Evolutionary conservation across 1,140 invertebrate genomes (phyloP).

Genomic region (Drosophila cardini): DNA sequence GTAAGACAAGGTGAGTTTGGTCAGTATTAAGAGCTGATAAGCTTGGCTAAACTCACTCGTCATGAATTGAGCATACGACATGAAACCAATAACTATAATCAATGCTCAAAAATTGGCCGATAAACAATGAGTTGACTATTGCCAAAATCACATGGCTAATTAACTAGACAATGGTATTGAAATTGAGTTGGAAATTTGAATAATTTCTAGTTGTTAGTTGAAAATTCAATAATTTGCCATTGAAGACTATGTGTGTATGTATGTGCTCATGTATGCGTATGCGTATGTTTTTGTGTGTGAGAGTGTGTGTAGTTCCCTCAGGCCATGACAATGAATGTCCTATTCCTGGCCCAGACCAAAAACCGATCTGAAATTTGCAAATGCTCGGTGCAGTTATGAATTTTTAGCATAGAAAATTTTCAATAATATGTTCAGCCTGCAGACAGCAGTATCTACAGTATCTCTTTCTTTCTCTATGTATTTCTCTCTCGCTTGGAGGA

Average conservation of each 20-base stretch:
- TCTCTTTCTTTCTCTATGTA: neutral
- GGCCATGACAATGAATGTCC: slow-evolving; percentile 9
- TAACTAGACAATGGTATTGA: slow-evolving; percentile 38
- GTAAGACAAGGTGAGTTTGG: slow-evolving; percentile 25
- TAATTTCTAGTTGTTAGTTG: slow-evolving; percentile 4
- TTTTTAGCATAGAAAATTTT: slow-evolving; percentile 63
- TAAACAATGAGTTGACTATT: slow-evolving; percentile 21
- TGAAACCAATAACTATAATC: slow-evolving; percentile 28
- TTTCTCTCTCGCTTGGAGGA: slow-evolving; percentile 29
- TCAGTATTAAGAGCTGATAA: slow-evolving; percentile 54
- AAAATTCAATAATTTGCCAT: slow-evolving; percentile 40
- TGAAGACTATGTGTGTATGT: neutral
- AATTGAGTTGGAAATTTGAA: slow-evolving; percentile 29
- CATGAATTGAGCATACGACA: neutral
- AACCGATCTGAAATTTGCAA: slow-evolving; percentile 22
- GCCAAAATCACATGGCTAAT: slow-evolving; percentile 32
- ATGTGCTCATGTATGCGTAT: neutral
- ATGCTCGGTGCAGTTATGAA: slow-evolving; percentile 52
- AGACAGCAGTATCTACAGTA: slow-evolving; percentile 1
- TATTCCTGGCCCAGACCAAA: slow-evolving; percentile 9
- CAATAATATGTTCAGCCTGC: slow-evolving; percentile 57
- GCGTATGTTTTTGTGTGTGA: neutral
- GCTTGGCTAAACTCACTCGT: slow-evolving; percentile 43
- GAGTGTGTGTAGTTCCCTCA: neutral
- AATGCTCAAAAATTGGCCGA: slow-evolving; percentile 5